Base-by-base conservation (phyloP, 30 jellyfish, hydroid and myxozoan species). In the Aurelia sp. region DNA sequence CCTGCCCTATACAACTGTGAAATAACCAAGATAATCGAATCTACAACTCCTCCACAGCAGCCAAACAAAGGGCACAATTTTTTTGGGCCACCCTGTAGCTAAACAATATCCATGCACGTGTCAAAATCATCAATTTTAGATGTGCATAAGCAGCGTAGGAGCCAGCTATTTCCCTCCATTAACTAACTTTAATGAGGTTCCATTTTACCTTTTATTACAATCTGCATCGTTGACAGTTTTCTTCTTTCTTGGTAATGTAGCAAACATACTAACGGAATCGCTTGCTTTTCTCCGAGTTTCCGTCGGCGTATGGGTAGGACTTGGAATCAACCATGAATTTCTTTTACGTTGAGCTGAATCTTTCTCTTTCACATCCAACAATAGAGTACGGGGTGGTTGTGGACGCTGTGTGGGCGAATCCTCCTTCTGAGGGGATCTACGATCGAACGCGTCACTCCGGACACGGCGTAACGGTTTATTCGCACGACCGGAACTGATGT, bases 211-310 rank as follows among this genome's bases (percentile, higher is more conserved):
- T 57, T 82, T 82, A 35, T 82, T 82, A 58, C 91, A 82, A 44
- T 82, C 91, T 35, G 91, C 91, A 7, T 67, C 91, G 52, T 50
- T 67, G 3, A 82, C 91, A n/a, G 76, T 67, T 62, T 71, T 67
- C 75, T 82, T 82, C 67, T 55, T 76, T 10, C 91, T 75, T 33
- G 91, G 91, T 63, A 82, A 72, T 3, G 91, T 82, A 41, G 91
- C 91, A 44, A 82, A 82, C 44, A 82, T 59, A 67, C 58, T 47
- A 9, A 82, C 80, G 5, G 91, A 44, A 53, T 82, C 57, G 77
- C 61, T 76, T 9, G 55, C 55, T 8, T 44, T 44, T n/a, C 60
- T 52, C 69, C 76, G 60, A 27, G 33, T 57, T 67, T 38, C 80
- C 10, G 27, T 82, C 18, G 76, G 71, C 13, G 85, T 16, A 27